Evolutionary conservation across 2,888 invertebrate species (phyloP), one percentile per base, ranked within the genome.

Genomic region (Zaprionus obscuricornis): DNA sequence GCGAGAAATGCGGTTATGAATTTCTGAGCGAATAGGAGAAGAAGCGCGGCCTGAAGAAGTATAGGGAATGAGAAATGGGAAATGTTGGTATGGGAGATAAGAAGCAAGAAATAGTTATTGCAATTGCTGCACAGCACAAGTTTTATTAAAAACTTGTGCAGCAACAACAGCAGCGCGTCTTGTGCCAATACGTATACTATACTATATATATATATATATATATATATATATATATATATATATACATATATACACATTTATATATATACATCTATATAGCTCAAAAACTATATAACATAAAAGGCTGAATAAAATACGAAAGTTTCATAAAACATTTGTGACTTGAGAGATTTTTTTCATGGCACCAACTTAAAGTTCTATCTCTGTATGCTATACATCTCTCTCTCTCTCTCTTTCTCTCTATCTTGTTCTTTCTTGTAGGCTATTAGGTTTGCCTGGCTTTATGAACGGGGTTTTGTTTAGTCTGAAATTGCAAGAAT

Each of bases 311-410:
- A 76, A 76, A 76, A 78, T 72, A 62, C 33, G 59, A 77, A 77
- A 83, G 54, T 78, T 78, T 78, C 76, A 83, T 78, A 78, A 83
- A 77, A 83, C 83, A 83, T 83, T 83, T 78, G 79, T 79, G 79
- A 83, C 83, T 77, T 83, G 64, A 56, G 79, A 64, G 66, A 66
- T 69, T 62, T 82, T 77, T 74, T 76, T 59, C 55, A 74, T 77
- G 39, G 56, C 45, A 65, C 55, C 63, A 66, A 71, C 62, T 77
- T 81, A 22, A 77, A 78, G 71, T 70, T 70, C 29, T 29, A 16
- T 26, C n/a, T 5, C n/a, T n/a, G n/a, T n/a, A n/a, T n/a, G n/a
- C n/a, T n/a, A n/a, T n/a, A n/a, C n/a, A n/a, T n/a, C 6, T 1
- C 11, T 2, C 16, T n/a, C 14, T 13, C 2, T 22, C n/a, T 31